Base-by-base conservation (phyloP, 1,140 invertebrate species). In the Coelopa frigida region DNA sequence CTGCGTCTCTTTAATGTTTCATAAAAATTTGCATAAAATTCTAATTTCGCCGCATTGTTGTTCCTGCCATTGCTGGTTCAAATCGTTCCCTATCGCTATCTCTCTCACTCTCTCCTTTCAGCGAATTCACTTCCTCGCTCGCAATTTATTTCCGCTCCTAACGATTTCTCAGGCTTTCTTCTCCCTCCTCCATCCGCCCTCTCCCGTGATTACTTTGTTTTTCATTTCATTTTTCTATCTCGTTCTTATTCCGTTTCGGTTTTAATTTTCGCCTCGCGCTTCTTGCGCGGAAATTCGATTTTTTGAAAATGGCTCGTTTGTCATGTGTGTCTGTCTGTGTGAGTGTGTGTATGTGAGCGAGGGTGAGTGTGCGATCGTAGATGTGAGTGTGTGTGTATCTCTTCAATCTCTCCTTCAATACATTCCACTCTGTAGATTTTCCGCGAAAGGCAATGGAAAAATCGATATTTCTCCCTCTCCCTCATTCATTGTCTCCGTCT, bases 11-110 rank as follows among this genome's bases (percentile, higher is more conserved):
- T 18, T 35, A 14, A 18, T 15, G 15, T 20, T 35, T 14, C 21
- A 18, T 39, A n/a, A 14, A 27, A 40, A 50, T 50, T 50, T 50
- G 48, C 48, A 50, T 50, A 50, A 50, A 50, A 50, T 50, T 41
- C 43, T 46, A 50, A 50, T 50, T 50, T 50, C 33, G 32, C 29
- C 36, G 37, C 27, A 45, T 36, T 29, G 39, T 20, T 17, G 26
- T 22, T 29, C 29, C 45, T 36, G 33, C 11, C 39, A 26, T 37
- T 22, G 32, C 24, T 44, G 35, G 14, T 26, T 41, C 8, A 12
- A 42, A 20, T 10, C 21, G 6, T 39, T 23, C 18, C 38, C 38
- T 32, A 20, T 23, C 23, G 29, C 36, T 42, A 24, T 46, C 23
- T 36, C 14, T 46, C 40, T 27, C 11, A n/a, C 20, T 26, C 8